Conservation (phyloP, 2,888 invertebrate genomes). For the Acleris holmiana region DNA sequence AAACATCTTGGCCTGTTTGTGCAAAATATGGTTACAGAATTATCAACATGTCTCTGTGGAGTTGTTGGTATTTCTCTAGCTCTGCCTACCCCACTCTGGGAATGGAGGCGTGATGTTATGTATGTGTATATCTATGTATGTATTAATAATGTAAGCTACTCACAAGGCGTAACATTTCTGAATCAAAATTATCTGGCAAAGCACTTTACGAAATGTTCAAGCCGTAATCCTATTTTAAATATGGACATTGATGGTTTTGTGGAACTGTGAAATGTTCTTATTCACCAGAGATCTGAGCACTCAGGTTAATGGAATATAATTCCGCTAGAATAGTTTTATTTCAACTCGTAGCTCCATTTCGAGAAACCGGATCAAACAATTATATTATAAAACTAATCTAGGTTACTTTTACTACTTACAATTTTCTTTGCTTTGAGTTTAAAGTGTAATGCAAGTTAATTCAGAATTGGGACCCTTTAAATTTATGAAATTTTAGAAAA, state of each 20-base stretch:
- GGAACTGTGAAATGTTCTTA: slow-evolving; percentile 19
- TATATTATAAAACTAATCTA: slow-evolving; percentile 1
- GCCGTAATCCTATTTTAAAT: slow-evolving; percentile 14
- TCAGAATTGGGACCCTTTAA: neutral
- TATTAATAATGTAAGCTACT: neutral
- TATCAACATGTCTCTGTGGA: too few species aligned
- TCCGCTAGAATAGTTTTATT: neutral
- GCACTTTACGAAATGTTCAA: slow-evolving; percentile 27
- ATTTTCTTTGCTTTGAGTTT: neutral
- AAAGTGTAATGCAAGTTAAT: neutral
- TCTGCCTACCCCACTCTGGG: too few species aligned
- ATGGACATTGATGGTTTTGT: slow-evolving; percentile 5
- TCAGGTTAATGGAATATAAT: slow-evolving; percentile 33
- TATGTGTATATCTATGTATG: too few species aligned
- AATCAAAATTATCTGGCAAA: slow-evolving; percentile 3
- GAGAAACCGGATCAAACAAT: slow-evolving; percentile 7
- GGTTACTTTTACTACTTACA: slow-evolving; percentile 5
- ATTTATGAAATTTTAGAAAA: too few species aligned
- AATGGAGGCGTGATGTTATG: too few species aligned
- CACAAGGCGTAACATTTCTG: slow-evolving; percentile 4
- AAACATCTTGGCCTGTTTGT: too few species aligned
- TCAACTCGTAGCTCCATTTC: slow-evolving; percentile 11
- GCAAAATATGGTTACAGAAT: too few species aligned
- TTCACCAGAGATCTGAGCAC: slow-evolving; percentile 14
- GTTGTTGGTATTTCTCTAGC: too few species aligned